These are phyloP conservation scores for Calameuta pallipes DNA, from an alignment of 2,888 invertebrate genomes.

Conservation along the genomic window DNA sequence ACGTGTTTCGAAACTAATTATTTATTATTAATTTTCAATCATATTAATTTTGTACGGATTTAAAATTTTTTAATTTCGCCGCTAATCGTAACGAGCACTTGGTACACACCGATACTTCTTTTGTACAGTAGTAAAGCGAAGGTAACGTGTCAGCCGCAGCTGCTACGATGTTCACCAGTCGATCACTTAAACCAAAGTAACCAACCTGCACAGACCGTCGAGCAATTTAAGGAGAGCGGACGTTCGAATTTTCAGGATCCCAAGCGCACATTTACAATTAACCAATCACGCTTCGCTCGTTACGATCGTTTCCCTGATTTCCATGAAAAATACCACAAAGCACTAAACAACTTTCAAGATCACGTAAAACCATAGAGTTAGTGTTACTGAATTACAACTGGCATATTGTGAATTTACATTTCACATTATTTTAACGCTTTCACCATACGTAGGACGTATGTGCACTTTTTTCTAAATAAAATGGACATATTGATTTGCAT, in stretches of 20 bases:
- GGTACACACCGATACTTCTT: neutral
- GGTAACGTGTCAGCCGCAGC: neutral
- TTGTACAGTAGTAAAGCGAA: neutral
- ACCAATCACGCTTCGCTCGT: neutral
- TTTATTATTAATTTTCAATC: neutral
- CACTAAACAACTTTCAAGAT: neutral
- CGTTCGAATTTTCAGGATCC: slow-evolving; percentile 8
- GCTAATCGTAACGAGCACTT: neutral
- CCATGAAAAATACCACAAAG: neutral
- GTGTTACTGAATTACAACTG: neutral
- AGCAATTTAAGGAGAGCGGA: slow-evolving; percentile 51
- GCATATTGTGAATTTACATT: neutral
- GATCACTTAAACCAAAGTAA: slow-evolving; percentile 48
- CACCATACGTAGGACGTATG: neutral
- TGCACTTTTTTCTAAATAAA: neutral
- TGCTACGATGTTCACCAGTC: slow-evolving; percentile 37
- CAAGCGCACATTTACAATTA: neutral
- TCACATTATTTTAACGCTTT: neutral
- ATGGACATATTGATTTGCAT: neutral
- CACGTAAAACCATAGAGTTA: neutral
- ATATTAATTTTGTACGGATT: neutral
- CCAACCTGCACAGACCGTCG: slow-evolving; percentile 42
- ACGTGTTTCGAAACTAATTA: neutral
- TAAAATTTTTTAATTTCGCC: neutral
- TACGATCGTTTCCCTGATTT: neutral